phyloP scores from a whole-genome alignment of 2,113 vertebrate species.

The Grus americana region DNA sequence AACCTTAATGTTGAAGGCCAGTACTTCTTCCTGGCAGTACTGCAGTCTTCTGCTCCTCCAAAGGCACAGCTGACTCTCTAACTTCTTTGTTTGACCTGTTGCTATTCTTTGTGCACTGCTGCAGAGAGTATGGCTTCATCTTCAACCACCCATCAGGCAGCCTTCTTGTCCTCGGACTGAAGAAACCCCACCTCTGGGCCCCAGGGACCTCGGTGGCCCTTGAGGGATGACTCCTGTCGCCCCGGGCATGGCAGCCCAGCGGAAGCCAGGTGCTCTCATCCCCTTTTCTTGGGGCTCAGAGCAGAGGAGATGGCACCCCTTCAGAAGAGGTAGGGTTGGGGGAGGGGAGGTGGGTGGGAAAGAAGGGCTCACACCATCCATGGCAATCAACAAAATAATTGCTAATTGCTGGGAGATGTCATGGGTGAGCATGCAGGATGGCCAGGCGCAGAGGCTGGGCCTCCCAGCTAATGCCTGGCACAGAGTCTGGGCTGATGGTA shows the following conservation, averaged over 20 bases:
- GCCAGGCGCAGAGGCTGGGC: neutral
- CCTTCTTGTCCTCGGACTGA: neutral
- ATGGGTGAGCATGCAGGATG: neutral
- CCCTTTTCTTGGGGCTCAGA: neutral
- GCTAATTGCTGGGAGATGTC: neutral
- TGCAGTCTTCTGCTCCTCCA: neutral
- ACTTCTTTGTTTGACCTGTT: neutral
- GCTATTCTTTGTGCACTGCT: accelerated
- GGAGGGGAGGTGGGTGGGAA: no score
- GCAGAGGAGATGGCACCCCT: neutral
- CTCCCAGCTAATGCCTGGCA: neutral
- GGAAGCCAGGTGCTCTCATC: neutral
- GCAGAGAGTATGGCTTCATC: neutral
- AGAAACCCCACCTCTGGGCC: neutral
- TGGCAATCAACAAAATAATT: neutral
- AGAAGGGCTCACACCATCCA: neutral
- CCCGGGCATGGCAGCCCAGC: neutral
- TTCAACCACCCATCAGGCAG: neutral
- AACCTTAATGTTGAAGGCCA: neutral
- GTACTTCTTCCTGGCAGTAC: neutral
- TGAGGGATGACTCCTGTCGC: accelerated
- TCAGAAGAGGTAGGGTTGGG: neutral
- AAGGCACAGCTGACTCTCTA: neutral
- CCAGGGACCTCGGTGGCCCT: neutral
- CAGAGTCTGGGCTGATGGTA: accelerated